A percentile compares a stretch with the other conserved stretches of the same genome.
Evolutionary conservation across 2,113 vertebrate species (phyloP).

Genomic region (Elachura formosa): DNA sequence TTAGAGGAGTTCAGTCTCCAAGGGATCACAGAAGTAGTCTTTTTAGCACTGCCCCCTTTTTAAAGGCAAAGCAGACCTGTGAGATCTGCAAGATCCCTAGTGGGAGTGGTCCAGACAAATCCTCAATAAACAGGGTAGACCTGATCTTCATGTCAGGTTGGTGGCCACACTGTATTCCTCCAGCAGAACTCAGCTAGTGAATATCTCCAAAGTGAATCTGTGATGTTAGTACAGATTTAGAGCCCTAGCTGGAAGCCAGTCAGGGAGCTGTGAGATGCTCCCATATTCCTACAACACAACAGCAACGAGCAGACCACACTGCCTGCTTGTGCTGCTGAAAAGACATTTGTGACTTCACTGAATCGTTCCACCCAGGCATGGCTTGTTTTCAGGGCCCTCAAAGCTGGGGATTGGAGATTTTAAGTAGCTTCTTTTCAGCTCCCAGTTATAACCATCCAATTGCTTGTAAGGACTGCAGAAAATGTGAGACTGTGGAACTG

Average conservation of each 20-base stretch:
- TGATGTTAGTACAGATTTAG: not conserved
- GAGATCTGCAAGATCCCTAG: not conserved
- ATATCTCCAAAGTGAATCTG: not conserved
- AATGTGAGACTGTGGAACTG: not conserved
- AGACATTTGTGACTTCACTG: not conserved
- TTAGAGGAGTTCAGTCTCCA: not conserved
- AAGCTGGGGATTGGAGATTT: not conserved
- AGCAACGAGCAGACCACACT: not conserved
- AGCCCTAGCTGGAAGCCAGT: not conserved
- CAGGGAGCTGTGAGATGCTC: not conserved
- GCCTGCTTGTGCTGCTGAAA: not conserved
- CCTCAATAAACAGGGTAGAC: not conserved
- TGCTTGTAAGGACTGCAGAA: not conserved
- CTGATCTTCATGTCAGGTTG: not conserved
- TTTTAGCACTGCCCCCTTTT: not conserved
- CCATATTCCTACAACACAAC: not conserved
- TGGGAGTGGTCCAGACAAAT: not conserved
- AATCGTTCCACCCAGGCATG: not conserved
- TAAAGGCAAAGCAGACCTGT: not conserved
- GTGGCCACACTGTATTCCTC: not conserved
- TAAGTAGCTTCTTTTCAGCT: not conserved
- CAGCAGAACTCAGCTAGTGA: not conserved
- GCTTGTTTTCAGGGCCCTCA: not conserved
- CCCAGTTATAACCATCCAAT: not conserved
- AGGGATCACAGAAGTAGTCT: not conserved